phyloP scores from a whole-genome alignment of 2,113 vertebrate genomes.

The Sylvia atricapilla region DNA sequence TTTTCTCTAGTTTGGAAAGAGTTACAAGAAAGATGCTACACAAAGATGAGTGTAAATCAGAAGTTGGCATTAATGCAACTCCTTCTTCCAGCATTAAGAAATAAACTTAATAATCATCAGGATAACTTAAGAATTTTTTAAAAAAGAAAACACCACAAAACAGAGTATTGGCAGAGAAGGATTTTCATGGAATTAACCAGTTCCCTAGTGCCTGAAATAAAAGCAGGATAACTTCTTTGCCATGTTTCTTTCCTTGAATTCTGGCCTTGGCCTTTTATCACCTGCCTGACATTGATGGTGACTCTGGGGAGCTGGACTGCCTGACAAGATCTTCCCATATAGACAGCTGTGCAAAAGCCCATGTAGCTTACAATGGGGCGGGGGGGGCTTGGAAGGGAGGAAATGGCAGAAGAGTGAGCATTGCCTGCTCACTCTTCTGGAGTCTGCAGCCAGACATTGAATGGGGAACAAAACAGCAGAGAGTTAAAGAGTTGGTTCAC shows the following conservation, averaged over 20 bases:
- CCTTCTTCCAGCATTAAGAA: background rate
- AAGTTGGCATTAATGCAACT: background rate
- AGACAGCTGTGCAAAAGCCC: constrained; percentile 6
- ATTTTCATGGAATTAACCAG: constrained; percentile 11
- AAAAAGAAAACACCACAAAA: background rate
- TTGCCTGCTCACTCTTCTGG: background rate
- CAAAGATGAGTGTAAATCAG: background rate
- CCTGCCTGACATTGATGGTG: background rate
- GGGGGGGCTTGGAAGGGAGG: background rate
- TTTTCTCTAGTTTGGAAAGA: background rate
- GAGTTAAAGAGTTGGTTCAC: constrained; percentile 1
- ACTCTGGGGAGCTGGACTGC: background rate
- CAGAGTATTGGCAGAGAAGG: background rate
- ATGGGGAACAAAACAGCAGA: constrained; percentile 16
- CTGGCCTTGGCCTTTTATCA: background rate
- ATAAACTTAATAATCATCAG: background rate
- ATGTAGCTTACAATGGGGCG: background rate
- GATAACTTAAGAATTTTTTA: background rate
- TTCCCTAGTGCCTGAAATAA: background rate
- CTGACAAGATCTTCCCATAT: background rate
- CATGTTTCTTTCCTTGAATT: background rate
- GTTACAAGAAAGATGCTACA: constrained; percentile 14
- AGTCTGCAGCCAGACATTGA: background rate
- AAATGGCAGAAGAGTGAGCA: background rate
- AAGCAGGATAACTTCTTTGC: background rate